Base-by-base conservation (phyloP, 2,113 vertebrate genomes). In the Pampusana beccarii region DNA sequence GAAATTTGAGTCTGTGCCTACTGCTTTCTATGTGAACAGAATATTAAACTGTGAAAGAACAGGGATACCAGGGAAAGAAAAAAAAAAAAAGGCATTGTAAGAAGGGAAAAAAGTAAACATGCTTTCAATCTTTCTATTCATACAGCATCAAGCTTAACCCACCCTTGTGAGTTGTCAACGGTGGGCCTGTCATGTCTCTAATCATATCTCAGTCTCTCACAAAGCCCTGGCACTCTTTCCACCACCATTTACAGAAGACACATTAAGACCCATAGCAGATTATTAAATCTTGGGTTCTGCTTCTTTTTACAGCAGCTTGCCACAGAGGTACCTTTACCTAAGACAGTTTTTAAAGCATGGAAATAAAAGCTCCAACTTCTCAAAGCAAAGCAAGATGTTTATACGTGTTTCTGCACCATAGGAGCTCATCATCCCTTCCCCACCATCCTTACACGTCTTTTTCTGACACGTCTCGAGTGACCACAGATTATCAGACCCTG, bases 1-100 rank as follows among this genome's bases (percentile, higher is more conserved):
- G 44, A 94, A 88, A 86, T 83, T 83, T 92, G 79, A 84, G 64
- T 11, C 53, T 94, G 28, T 86, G 65, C 42, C 77, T 91, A 44
- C 44, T 84, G 38, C 15, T 92, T 90, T 87, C 80, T 84, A 2
- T 75, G 82, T 81, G 88, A 90, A 69, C 21, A 54, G 61, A 94
- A 95, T 88, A 77, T 56, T 93, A 90, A 93, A 81, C 44, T 61
- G 29, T 25, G 53, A 93, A 48, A 78, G 51, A 88, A 83, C 5
- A 71, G 34, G 44, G 42, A 65, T 40, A 79, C 7, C 18, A 46
- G 25, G 6, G 1, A 4, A 9, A 33, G 46, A 48, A 28, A 21
- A 12, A 19, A 40, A 75, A 64, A 70, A 71, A 23, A 74, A 53
- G 9, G 2, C 18, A 33, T 40, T 80, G 6, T 38, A 56, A 74